phyloP scores from a whole-genome alignment of 2,113 vertebrate genomes.

The Atrichornis clamosus region DNA sequence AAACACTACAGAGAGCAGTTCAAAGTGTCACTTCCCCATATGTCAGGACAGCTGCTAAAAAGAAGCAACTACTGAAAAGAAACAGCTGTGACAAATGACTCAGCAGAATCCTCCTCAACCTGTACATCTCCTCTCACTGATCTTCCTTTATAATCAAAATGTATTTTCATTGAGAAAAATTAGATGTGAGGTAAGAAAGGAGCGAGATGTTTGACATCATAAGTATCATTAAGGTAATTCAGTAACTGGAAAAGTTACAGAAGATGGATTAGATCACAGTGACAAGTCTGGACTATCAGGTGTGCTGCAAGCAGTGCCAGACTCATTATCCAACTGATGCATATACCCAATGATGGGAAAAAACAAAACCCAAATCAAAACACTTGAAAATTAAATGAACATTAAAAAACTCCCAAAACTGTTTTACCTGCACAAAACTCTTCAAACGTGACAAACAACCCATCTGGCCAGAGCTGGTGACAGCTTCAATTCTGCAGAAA shows the following conservation, averaged over 20 bases:
- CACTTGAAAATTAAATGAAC: neutral
- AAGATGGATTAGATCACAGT: neutral
- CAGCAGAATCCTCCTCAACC: neutral
- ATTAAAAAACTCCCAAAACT: neutral
- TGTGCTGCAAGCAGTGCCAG: neutral
- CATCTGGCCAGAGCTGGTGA: constrained; percentile 79
- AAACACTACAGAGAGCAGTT: neutral
- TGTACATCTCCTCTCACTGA: neutral
- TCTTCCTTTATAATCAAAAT: neutral
- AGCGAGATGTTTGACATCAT: rapidly evolving
- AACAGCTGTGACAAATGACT: neutral
- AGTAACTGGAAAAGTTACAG: neutral
- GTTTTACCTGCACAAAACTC: constrained; percentile 82
- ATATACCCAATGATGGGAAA: rapidly evolving
- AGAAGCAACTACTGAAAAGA: neutral
- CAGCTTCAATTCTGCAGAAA: constrained; percentile 78
- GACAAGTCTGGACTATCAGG: neutral
- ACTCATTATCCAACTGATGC: neutral
- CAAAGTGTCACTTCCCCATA: neutral
- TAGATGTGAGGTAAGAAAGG: neutral
- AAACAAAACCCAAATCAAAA: neutral
- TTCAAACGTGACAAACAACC: constrained; percentile 82
- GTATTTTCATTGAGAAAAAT: neutral
- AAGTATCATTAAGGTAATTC: neutral
- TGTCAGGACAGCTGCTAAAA: neutral